Evolutionary conservation across 2,888 invertebrate species (phyloP), one percentile per base, ranked within the genome.

Genomic region (Eupithecia dodoneata): DNA sequence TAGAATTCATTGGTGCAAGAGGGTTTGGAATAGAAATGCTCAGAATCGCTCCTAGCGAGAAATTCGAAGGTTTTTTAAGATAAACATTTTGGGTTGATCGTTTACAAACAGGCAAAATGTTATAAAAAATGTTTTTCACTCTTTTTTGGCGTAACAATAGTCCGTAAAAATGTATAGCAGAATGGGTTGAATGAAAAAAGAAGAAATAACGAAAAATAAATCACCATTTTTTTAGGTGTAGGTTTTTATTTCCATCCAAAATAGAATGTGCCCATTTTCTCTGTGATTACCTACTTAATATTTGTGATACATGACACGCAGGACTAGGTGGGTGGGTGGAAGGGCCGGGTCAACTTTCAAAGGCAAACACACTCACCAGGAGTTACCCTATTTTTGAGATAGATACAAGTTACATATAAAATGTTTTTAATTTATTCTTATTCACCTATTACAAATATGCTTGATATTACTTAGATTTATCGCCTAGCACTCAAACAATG

Each of bases 1-100:
- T 30, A 73, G 55, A 77, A 75, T 75, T 77, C 52, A 78, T 73
- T 73, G 73, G 41, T 49, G 42, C 69, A 44, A 72, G 65, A 52
- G 59, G 52, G 65, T 71, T 76, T 13, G 70, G 66, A 66, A 45
- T 45, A 9, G 30, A 47, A 70, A 70, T 70, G 45, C 18, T 69
- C 30, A 13, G 47, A 18, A 30, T 30, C 30, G 30, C 30, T 69
- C 10, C 47, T 1, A 72, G 63, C 63, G 18, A 63, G 30, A 63
- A 30, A 30, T 63, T 30, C 30, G 18, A n/a, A 18, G 10, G 30
- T 63, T 63, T 59, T 30, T 63, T 59, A 18, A 3, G 18, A 59
- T 59, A 59, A 59, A 59, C 18, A 18, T 59, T 59, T 18, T 18
- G 18, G 12, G 10, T 12, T 63, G 10, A 9, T 18, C 55, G 55